phyloP scores from a whole-genome alignment of 1,140 invertebrate species.

The Drusus annulatus region DNA sequence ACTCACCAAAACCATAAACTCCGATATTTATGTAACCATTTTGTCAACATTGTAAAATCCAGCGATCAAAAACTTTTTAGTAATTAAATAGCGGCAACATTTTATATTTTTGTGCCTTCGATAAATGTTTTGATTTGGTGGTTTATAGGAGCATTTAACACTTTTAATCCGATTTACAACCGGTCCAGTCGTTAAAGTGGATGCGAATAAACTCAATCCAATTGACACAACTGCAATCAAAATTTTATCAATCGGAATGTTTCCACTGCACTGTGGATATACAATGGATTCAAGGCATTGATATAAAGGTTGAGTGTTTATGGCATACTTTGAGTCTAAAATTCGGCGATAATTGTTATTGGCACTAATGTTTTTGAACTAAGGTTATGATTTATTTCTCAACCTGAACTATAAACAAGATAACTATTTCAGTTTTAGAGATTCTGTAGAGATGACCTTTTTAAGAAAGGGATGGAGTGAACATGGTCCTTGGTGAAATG shows the following conservation, averaged over 20 bases:
- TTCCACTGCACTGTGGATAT: neutral
- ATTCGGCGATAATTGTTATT: too few relatives aligned
- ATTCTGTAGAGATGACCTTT: too few relatives aligned
- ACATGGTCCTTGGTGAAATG: too few relatives aligned
- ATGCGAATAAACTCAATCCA: neutral
- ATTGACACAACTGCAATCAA: neutral
- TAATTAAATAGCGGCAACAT: slow-evolving; percentile 2
- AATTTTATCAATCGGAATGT: neutral
- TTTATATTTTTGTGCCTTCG: neutral
- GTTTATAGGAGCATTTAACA: neutral
- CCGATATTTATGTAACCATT: neutral
- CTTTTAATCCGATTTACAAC: slow-evolving; percentile 1
- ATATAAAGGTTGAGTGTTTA: too few relatives aligned
- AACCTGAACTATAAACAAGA: too few relatives aligned
- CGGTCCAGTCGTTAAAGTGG: neutral
- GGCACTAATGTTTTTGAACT: too few relatives aligned
- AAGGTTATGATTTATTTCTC: too few relatives aligned
- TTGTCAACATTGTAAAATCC: slow-evolving; percentile 4
- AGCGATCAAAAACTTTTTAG: neutral
- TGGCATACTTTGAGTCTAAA: too few relatives aligned
- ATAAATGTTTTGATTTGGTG: neutral
- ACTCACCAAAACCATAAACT: neutral
- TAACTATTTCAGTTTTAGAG: too few relatives aligned
- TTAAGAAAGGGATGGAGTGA: too few relatives aligned
- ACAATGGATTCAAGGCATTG: too few relatives aligned